Evolutionary conservation across 2,888 invertebrate species (phyloP).

Genomic region (Drosophila incognita): DNA sequence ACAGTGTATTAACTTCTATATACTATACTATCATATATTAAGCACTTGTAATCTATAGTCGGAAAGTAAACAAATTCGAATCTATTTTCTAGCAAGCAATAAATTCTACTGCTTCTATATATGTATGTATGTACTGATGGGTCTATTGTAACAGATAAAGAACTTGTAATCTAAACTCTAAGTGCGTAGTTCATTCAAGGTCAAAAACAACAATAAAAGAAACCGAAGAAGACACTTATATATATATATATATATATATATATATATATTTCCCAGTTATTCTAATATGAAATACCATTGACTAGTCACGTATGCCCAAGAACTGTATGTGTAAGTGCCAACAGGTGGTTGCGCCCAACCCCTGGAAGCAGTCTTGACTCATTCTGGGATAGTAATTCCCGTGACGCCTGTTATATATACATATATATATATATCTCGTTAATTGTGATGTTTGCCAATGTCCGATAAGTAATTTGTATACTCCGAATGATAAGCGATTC

Average conservation of each 20-base stretch:
- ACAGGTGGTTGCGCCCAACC: conserved; percentile 34
- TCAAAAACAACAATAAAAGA: background rate
- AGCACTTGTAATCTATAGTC: background rate
- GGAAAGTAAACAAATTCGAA: background rate
- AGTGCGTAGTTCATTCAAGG: conserved; percentile 6
- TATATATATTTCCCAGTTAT: conserved; percentile 11
- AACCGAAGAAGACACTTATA: conserved; percentile 4
- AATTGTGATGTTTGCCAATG: conserved; percentile 24
- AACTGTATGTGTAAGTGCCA: conserved; percentile 4
- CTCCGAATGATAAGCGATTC: conserved; percentile 45
- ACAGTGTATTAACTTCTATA: background rate
- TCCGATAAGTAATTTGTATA: conserved; percentile 53
- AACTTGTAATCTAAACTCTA: background rate
- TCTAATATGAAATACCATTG: conserved; percentile 5
- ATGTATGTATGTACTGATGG: background rate
- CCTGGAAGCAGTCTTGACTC: conserved; percentile 5
- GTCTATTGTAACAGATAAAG: conserved; percentile 11
- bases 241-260: background rate
- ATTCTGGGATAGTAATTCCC: conserved; percentile 7
- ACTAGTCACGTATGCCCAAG: conserved; percentile 5
- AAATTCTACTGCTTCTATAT: background rate
- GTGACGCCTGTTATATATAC: background rate
- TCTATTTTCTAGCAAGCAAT: background rate
- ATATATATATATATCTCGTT: conserved; percentile 7
- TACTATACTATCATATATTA: background rate